phyloP scores from a whole-genome alignment of 2,888 invertebrate species.

The Fabriciana adippe region DNA sequence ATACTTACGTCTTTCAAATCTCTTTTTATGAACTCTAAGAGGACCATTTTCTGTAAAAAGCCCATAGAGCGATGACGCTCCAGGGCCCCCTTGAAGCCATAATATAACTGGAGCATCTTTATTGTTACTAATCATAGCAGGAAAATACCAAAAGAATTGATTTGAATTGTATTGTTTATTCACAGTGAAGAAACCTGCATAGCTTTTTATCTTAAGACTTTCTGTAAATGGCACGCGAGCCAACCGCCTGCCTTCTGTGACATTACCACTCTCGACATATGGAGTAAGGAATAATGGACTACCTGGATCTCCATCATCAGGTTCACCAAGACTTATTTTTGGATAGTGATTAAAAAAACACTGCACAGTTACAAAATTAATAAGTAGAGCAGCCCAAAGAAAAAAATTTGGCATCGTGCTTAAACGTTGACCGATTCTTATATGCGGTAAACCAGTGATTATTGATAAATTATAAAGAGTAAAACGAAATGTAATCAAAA shows the following conservation, averaged over 20 bases:
- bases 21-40: slow-evolving; percentile 57
- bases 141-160: slow-evolving; percentile 96
- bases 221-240: slow-evolving; percentile 83
- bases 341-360: slow-evolving; percentile 66
- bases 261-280: slow-evolving; percentile 86
- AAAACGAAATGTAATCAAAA: too few species aligned
- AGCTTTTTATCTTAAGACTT: slow-evolving; percentile 84
- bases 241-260: slow-evolving; percentile 83
- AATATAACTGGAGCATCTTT: slow-evolving; percentile 87
- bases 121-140: slow-evolving; percentile 82
- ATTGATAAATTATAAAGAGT: neutral
- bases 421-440: neutral
- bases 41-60: slow-evolving; percentile 94
- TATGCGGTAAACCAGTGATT: neutral
- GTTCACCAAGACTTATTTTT: slow-evolving; percentile 55
- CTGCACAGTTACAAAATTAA: slow-evolving; percentile 52
- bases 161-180: slow-evolving; percentile 89
- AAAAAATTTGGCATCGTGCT: slow-evolving; percentile 51
- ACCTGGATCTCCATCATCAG: slow-evolving; percentile 66
- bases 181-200: slow-evolving; percentile 93
- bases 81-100: slow-evolving; percentile 95
- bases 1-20: slow-evolving; percentile 84
- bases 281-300: slow-evolving; percentile 89
- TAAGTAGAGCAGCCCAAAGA: slow-evolving; percentile 45
- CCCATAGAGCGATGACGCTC: slow-evolving; percentile 90